These are phyloP conservation scores for human (Homo sapiens) DNA, from an alignment of 2,113 vertebrate species.

Conservation along the genomic window GRCh38 chr16:78891501-78892000, in stretches of 20 bases:
- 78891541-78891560: constrained; percentile 96
- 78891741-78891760: constrained; percentile 82
- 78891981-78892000: background rate
- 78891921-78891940: background rate
- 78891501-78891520: constrained; percentile 96
- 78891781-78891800: constrained; percentile 74
- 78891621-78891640: constrained; percentile 90
- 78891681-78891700: constrained; percentile 83
- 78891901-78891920: background rate
- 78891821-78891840: constrained; percentile 50
- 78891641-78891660: constrained; percentile 89
- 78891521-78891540: constrained; percentile 95
- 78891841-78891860: background rate
- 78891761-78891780: constrained; percentile 73
- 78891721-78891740: constrained; percentile 86
- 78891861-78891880: background rate
- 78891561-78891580: constrained; percentile 99
- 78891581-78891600: constrained; percentile 99
- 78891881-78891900: background rate
- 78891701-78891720: constrained; percentile 84
- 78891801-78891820: constrained; percentile 59
- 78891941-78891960: background rate
- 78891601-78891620: constrained; percentile 93
- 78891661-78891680: constrained; percentile 85
- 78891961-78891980: background rate